Evolutionary conservation across 2,797 vertebrate species (phyloP).

Genomic region (Tokudaia muenninki): DNA sequence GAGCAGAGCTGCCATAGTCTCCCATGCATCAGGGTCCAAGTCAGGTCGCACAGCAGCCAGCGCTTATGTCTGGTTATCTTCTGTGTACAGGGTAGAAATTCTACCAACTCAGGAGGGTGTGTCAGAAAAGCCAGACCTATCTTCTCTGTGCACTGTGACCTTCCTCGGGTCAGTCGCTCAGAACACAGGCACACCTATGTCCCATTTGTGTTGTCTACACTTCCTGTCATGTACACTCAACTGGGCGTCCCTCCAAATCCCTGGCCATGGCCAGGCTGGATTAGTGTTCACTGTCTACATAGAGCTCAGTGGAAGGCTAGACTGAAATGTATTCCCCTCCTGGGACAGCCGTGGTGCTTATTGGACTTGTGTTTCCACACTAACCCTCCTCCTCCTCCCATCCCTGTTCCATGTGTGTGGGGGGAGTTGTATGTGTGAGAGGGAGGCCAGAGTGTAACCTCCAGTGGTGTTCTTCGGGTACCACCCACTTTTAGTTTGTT

Average conservation of each 20-base stretch:
- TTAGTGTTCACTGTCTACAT: not conserved
- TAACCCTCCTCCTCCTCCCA: not conserved
- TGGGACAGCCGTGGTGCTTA: not conserved
- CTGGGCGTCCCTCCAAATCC: not conserved
- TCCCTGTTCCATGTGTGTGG: not conserved
- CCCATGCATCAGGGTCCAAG: not conserved
- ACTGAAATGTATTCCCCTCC: not conserved
- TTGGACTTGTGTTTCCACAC: not conserved
- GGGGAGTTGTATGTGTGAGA: not conserved
- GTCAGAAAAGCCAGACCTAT: not conserved
- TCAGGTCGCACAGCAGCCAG: not conserved
- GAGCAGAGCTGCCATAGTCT: not conserved
- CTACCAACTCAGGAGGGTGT: not conserved
- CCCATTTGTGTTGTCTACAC: not conserved
- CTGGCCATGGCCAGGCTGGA: not conserved
- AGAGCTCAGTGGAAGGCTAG: not conserved
- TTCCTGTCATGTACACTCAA: not conserved
- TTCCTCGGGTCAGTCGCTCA: not conserved
- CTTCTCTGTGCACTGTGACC: not conserved
- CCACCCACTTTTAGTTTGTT: not conserved
- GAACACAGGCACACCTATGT: not conserved
- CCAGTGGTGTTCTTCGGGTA: not conserved
- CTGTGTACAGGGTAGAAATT: not conserved
- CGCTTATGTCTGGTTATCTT: conserved; percentile 6
- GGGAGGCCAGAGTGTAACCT: not conserved